Evolutionary conservation across 2,113 vertebrate species (phyloP).

Genomic region (western clawed frog (Xenopus tropicalis)): DNA sequence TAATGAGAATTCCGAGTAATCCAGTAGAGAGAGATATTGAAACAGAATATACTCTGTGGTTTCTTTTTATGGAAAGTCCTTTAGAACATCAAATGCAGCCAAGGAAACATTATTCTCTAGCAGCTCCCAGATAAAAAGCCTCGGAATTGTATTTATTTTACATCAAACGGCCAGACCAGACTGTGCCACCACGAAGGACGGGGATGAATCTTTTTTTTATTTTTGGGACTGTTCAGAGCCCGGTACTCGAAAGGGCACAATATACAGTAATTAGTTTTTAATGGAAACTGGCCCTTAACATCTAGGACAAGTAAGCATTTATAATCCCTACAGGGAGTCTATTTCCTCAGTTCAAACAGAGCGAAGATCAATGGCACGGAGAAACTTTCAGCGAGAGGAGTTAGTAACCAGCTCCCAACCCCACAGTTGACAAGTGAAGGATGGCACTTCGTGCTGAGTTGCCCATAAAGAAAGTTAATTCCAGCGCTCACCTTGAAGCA

Average conservation of each 20-base stretch:
- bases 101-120: neutral
- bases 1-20: constrained; percentile 1
- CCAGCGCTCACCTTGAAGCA: constrained; percentile 23
- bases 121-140: neutral
- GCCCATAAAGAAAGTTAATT: constrained; percentile 28
- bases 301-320: neutral
- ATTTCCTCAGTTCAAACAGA: neutral
- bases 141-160: constrained; percentile 19
- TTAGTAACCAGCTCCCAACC: constrained; percentile 19
- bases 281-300: constrained; percentile 5
- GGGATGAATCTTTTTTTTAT: neutral
- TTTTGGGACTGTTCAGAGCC: neutral
- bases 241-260: neutral
- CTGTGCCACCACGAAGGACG: neutral
- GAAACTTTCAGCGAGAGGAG: neutral
- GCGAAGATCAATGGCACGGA: neutral
- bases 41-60: neutral
- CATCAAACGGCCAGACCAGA: constrained; percentile 7
- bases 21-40: neutral
- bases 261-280: constrained; percentile 21
- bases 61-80: neutral
- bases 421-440: constrained; percentile 1
- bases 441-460: neutral
- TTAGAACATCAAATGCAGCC: constrained; percentile 1
- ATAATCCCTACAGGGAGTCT: neutral